These are phyloP conservation scores for Papilio demoleus DNA, from an alignment of 2,888 invertebrate genomes.

Conservation along the genomic window DNA sequence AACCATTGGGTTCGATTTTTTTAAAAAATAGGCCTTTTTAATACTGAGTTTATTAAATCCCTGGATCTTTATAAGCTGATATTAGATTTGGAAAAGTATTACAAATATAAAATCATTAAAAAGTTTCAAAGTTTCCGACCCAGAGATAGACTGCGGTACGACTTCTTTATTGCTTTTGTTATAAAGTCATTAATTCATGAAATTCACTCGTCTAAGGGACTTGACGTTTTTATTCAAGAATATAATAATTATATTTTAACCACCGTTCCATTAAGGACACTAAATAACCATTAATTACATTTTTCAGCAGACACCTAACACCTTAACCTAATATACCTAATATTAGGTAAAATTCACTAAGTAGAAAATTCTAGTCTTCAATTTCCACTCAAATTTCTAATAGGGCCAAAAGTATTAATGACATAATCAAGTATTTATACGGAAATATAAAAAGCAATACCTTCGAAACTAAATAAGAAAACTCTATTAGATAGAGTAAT, in stretches of 20 bases:
- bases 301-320: too few relatives aligned
- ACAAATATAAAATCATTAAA: slow-evolving; percentile 1
- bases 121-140: not conserved
- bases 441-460: not conserved
- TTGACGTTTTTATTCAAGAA: not conserved
- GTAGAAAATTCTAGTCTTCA: too few relatives aligned
- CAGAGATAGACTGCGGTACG: not conserved
- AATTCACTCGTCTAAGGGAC: not conserved
- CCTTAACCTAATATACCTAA: too few relatives aligned
- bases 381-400: too few relatives aligned
- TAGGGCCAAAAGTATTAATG: not conserved
- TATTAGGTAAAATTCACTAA: too few relatives aligned
- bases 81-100: not conserved
- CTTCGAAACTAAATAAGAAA: too few relatives aligned
- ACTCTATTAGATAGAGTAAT: too few relatives aligned
- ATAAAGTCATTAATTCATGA: not conserved
- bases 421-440: slow-evolving; percentile 1
- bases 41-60: not conserved
- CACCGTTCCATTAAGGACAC: not conserved
- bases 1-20: not conserved
- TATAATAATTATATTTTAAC: not conserved
- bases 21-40: too few relatives aligned
- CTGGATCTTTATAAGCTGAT: not conserved
- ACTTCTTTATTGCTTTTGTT: slow-evolving; percentile 16
- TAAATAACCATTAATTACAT: not conserved